Base-by-base conservation (phyloP, 2,797 vertebrate genomes). In the Characodon lateralis region DNA sequence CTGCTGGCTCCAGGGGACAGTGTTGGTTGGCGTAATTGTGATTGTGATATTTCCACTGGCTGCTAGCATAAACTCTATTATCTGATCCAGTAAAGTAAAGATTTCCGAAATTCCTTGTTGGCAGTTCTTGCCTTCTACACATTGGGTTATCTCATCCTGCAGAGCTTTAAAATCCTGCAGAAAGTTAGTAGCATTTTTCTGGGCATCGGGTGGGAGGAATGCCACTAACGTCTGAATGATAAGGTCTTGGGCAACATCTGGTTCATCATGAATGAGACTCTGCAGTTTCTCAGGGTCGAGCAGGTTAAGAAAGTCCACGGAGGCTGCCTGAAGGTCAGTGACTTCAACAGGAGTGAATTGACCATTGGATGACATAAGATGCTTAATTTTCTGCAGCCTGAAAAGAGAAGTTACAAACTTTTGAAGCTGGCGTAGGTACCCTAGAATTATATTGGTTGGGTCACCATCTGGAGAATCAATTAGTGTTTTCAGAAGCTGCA, bases 341-440 rank as follows among this genome's bases (percentile, higher is more conserved):
- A 93, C 72, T 73, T 92, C 71, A 65, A 63, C 72, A 18, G 72
- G 5, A 39, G 59, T 88, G 18, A 92, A 9, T 35, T 89, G 78
- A 5, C 85, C 89, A 65, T 41, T 84, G 2, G 87, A 83, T 59
- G 83, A 81, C 5, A 8, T 0, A 6, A 82, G 0, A 24, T 89
- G 66, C 35, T 93, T 82, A 12, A 89, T 74, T 80, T 18, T 83
- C 63, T 28, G 73, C 56, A 93, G 65, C 39, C 78, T 83, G 18
- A 72, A 84, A 48, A 92, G 39, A 74, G 91, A 92, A 66, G 80
- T 65, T 56, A 92, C 18, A 39, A 91, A 90, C n/a, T 91, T 75
- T 70, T 92, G 90, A 81, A 95, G 84, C 83, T 94, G 92, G 0
- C 1, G 85, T 56, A 94, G 0, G 73, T 93, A 95, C 7, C 71